Base-by-base conservation (phyloP, 2,797 vertebrate genomes). In the Momotus momota region DNA sequence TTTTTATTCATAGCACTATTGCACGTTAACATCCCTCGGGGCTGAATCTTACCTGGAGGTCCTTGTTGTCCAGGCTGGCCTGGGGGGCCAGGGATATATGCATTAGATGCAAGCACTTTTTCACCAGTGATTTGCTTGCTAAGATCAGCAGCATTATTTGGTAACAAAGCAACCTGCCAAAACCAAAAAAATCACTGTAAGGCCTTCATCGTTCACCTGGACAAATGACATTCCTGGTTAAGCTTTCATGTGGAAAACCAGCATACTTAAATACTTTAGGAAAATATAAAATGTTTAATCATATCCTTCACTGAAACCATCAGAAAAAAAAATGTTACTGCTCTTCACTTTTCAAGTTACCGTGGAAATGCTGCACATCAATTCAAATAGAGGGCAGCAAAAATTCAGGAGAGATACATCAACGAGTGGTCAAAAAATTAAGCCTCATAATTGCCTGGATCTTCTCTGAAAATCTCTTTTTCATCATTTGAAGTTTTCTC, bases 81-180 rank as follows among this genome's bases (percentile, higher is more conserved):
- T 26, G 98, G 98, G 51, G 99, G 99, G 16, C 99, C 99, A n/a
- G 98, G 98, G 57, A 99, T 97, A 92, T 99, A 99, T 43, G 98
- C 79, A 8, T 98, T 98, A 26, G 99, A 98, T 9, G 98, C 98
- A 95, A 98, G 94, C 70, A 98, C 98, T 96, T 99, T 99, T 94
- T 99, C 98, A 27, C 97, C 98, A 41, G 98, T 98, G 97, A 98
- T 98, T 93, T 99, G 99, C 94, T 99, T 99, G 94, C 98, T 98
- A 92, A 99, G 97, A 55, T 99, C 99, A 15, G 96, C 98, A 48
- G 99, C 98, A 33, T 97, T 99, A 97, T 99, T 99, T 72, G 99
- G 99, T 83, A 99, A 97, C 97, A 99, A 95, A 80, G 99, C 97
- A 91, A 99, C 98, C 99, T 99, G 96, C 46, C 97, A 91, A 85